phyloP scores from a whole-genome alignment of 2,113 vertebrate species.

The Pionites leucogaster region DNA sequence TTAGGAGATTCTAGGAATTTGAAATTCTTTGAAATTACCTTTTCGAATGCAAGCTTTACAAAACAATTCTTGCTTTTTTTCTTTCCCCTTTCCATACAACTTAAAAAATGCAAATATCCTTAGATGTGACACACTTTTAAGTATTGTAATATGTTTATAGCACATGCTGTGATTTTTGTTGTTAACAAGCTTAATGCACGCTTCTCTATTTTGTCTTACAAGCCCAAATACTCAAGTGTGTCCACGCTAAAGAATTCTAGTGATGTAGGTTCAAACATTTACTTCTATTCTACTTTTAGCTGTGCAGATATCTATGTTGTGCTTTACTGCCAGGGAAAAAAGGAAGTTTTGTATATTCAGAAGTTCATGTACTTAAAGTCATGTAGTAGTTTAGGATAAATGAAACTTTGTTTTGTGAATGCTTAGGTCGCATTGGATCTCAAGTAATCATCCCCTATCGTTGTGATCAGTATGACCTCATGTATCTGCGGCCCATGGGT shows the following conservation, averaged over 20 bases:
- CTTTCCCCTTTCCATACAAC: accelerated
- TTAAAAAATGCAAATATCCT: neutral
- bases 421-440: conserved; percentile 89
- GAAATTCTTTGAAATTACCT: neutral
- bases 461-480: conserved; percentile 89
- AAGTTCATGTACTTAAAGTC: neutral
- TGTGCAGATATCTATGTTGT: neutral
- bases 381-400: neutral
- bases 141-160: neutral
- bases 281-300: neutral
- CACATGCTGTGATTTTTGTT: neutral
- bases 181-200: neutral
- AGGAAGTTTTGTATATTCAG: neutral
- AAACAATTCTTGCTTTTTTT: neutral
- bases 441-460: conserved; percentile 91
- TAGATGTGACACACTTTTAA: neutral
- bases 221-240: neutral
- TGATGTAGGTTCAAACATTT: neutral
- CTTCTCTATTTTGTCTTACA: neutral
- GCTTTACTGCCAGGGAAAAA: neutral
- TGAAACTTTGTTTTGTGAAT: neutral
- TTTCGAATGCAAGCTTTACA: neutral
- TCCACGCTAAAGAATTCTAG: neutral
- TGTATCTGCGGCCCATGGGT: conserved; percentile 92
- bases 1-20: neutral